These are phyloP conservation scores for Zele albiditarsus DNA, from an alignment of 2,888 invertebrate genomes.

Conservation along the genomic window DNA sequence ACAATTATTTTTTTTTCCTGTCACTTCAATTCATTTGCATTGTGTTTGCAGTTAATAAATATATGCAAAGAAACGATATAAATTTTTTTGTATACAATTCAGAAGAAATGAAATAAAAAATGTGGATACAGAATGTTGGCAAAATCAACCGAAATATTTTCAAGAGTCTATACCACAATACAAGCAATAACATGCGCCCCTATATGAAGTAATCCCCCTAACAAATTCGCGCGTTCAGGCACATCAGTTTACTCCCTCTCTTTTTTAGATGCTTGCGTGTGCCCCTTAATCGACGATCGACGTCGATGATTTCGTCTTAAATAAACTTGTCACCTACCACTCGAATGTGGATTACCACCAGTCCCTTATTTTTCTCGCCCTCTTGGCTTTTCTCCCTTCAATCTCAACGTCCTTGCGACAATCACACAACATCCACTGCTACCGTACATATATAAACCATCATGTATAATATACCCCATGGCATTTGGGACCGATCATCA, in stretches of 20 bases:
- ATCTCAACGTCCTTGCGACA: slow-evolving; percentile 17
- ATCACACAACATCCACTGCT: slow-evolving; percentile 10
- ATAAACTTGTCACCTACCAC: slow-evolving; percentile 70
- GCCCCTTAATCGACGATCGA: slow-evolving; percentile 71
- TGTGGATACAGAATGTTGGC: slow-evolving; percentile 34
- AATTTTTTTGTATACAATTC: too few relatives aligned
- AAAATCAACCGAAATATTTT: slow-evolving; percentile 58
- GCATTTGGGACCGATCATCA: slow-evolving; percentile 56
- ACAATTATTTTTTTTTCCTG: too few relatives aligned
- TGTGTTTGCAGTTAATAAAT: too few relatives aligned
- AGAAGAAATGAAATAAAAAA: not conserved
- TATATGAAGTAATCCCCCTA: slow-evolving; percentile 34
- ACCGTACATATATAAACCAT: slow-evolving; percentile 23
- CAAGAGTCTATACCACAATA: slow-evolving; percentile 67
- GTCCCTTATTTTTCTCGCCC: slow-evolving; percentile 39
- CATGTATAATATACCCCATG: slow-evolving; percentile 23
- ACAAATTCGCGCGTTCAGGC: slow-evolving; percentile 47
- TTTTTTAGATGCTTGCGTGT: slow-evolving; percentile 54
- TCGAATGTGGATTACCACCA: slow-evolving; percentile 50
- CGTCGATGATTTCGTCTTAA: slow-evolving; percentile 72
- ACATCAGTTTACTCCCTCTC: slow-evolving; percentile 40
- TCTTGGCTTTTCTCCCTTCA: slow-evolving; percentile 23
- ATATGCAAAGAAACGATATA: too few relatives aligned
- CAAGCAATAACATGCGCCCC: slow-evolving; percentile 70
- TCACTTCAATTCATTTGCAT: too few relatives aligned